Conservation (phyloP, 1,140 invertebrate genomes). For the Heliconius nattereri region DNA sequence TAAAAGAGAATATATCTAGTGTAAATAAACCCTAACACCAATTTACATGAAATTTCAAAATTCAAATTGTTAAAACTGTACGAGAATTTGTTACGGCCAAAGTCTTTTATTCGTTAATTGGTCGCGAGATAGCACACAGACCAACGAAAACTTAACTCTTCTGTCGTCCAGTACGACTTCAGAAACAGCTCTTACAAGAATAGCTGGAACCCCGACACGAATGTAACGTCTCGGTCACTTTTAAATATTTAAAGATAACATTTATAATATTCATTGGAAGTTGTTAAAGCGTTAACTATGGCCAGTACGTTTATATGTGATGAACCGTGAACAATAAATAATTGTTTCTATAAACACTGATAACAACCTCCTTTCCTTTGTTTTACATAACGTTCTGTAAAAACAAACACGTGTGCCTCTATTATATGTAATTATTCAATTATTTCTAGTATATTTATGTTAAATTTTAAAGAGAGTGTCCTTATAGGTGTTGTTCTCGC, state of each 20-base stretch:
- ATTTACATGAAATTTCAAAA: conserved; percentile 70
- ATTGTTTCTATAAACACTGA: conserved; percentile 55
- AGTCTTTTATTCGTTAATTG: conserved; percentile 79
- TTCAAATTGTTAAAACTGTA: conserved; percentile 80
- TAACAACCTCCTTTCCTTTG: conserved; percentile 41
- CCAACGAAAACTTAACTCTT: conserved; percentile 29
- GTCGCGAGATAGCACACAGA: conserved; percentile 52
- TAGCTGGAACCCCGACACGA: conserved; percentile 44
- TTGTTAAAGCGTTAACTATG: conserved; percentile 72
- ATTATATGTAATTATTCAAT: conserved; percentile 5
- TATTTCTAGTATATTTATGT: not conserved
- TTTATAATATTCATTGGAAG: conserved; percentile 67
- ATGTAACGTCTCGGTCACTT: conserved; percentile 58
- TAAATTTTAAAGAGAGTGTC: not conserved
- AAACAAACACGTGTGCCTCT: conserved; percentile 11
- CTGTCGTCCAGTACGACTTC: not conserved
- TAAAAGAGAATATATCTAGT: conserved; percentile 23
- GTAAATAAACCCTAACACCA: conserved; percentile 55
- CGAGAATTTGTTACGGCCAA: conserved; percentile 74
- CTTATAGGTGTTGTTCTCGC: not conserved
- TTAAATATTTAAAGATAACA: conserved; percentile 50
- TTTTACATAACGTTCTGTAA: conserved; percentile 25
- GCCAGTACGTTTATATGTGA: conserved; percentile 60
- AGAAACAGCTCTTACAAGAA: conserved; percentile 28
- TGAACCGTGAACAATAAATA: conserved; percentile 72